Evolutionary conservation across 2,113 vertebrate species (phyloP).

Genomic region (Eulemur rufifrons): DNA sequence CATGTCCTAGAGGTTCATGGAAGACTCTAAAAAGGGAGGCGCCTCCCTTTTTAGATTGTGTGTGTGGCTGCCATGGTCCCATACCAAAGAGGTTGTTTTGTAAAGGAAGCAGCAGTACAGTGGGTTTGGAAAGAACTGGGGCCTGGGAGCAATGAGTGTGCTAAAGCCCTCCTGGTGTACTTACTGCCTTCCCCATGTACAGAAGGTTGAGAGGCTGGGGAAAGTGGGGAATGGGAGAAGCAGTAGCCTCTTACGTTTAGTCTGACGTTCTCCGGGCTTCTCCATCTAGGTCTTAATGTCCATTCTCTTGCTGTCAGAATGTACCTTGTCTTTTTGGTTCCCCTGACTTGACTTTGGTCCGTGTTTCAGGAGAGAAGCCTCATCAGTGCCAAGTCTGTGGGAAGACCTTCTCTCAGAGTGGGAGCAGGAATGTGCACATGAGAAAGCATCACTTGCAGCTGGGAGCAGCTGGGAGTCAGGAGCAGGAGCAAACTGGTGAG

Average conservation of each 20-base stretch:
- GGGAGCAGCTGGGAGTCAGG: slow-evolving; percentile 84
- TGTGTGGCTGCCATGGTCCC: neutral
- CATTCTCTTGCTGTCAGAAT: slow-evolving; percentile 1
- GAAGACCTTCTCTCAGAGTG: slow-evolving; percentile 98
- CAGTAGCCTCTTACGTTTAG: neutral
- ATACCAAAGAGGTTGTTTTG: neutral
- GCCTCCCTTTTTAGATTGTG: neutral
- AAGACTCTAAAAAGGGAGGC: neutral
- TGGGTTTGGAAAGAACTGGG: neutral
- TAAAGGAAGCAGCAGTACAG: neutral
- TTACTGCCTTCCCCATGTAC: neutral
- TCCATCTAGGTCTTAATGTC: slow-evolving; percentile 37
- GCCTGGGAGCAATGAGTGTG: neutral
- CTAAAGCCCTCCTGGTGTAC: neutral
- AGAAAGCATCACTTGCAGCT: slow-evolving; percentile 92
- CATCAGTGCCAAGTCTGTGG: slow-evolving; percentile 97
- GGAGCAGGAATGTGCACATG: slow-evolving; percentile 98
- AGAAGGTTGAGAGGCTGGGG: neutral
- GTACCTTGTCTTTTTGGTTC: slow-evolving; percentile 31
- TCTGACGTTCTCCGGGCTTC: slow-evolving; percentile 5
- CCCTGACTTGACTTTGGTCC: neutral
- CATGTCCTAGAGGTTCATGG: neutral
- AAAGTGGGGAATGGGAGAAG: neutral
- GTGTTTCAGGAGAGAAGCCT: slow-evolving; percentile 93
- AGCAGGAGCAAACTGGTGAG: slow-evolving; percentile 86